Base-by-base conservation (phyloP, 2,113 vertebrate species). In the Datnioides undecimradiatus region DNA sequence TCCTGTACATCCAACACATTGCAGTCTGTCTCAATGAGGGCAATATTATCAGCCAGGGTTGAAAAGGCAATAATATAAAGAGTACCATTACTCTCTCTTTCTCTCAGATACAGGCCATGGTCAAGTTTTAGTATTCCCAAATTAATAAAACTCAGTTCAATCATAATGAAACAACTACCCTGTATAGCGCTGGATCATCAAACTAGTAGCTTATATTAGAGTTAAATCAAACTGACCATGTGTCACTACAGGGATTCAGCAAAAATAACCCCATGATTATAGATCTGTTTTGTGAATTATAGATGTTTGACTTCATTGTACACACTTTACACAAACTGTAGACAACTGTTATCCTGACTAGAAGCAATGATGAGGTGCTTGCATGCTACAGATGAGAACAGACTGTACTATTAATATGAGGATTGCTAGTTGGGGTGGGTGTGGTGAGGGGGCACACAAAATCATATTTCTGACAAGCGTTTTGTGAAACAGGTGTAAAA, bases 141-240 rank as follows among this genome's bases (percentile, higher is more conserved):
- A 81, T 84, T 23, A 72, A 69, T 29, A 76, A 23, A 23, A 70
- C 36, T 52, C 34, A 52, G 7, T 46, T 81, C 17, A 59, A 27
- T 62, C 34, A 73, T 69, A 70, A 84, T 43, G n/a, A 80, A 72
- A 66, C 46, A 64, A 67, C 3, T 92, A 93, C 93, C 90, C 92
- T 93, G 92, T 90, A 74, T 83, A 86, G 65, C 67, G 74, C 3
- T 88, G 13, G n/a, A 33, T 73, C 23, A 63, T 76, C 16, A 84
- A 76, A 75, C 55, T 43, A 80, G 62, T 67, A 82, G 81, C 43
- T 73, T 51, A 72, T 40, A 78, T 75, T 75, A 75, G 4, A 43
- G 36, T 55, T 43, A 73, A 86, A 74, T 77, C 27, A 70, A 67
- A 83, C 43, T 66, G n/a, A 84, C 60, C 10, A 73, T 14, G 46